These are phyloP conservation scores for Dasypolia templi DNA, from an alignment of 2,888 invertebrate species.

Conservation along the genomic window DNA sequence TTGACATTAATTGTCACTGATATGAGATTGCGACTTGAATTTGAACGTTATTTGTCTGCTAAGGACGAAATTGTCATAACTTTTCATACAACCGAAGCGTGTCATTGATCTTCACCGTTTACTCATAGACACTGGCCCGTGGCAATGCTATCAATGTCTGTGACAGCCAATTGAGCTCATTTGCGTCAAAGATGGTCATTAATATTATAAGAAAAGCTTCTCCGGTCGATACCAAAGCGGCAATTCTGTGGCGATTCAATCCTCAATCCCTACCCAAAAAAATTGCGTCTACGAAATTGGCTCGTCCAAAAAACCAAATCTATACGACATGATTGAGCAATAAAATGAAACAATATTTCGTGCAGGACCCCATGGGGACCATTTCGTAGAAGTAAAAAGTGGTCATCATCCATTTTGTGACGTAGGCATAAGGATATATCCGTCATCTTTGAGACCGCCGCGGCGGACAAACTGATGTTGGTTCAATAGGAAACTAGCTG, in stretches of 20 bases:
- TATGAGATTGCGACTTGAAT: too few relatives aligned
- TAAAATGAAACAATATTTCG: slow-evolving; percentile 57
- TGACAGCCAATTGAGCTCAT: neutral
- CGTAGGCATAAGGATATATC: slow-evolving; percentile 29
- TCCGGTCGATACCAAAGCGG: neutral
- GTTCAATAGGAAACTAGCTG: slow-evolving; percentile 15
- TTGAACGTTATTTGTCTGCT: too few relatives aligned
- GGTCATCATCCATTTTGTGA: slow-evolving; percentile 36
- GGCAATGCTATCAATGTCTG: too few relatives aligned
- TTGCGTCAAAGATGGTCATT: neutral
- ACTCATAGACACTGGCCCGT: too few relatives aligned
- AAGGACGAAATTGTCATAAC: too few relatives aligned
- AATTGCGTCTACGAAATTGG: slow-evolving; percentile 24
- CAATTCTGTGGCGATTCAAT: neutral
- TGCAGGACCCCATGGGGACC: slow-evolving; percentile 24
- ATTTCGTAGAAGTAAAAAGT: slow-evolving; percentile 52
- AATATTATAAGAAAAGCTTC: neutral
- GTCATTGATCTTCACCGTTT: too few relatives aligned
- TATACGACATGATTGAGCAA: slow-evolving; percentile 40
- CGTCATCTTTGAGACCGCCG: slow-evolving; percentile 33
- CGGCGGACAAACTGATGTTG: slow-evolving; percentile 29
- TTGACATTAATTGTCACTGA: too few relatives aligned
- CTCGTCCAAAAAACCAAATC: neutral
- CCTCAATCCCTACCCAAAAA: neutral
- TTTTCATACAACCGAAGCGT: too few relatives aligned